Conservation (phyloP, 1,140 invertebrate species). For the Eueides isabella region DNA sequence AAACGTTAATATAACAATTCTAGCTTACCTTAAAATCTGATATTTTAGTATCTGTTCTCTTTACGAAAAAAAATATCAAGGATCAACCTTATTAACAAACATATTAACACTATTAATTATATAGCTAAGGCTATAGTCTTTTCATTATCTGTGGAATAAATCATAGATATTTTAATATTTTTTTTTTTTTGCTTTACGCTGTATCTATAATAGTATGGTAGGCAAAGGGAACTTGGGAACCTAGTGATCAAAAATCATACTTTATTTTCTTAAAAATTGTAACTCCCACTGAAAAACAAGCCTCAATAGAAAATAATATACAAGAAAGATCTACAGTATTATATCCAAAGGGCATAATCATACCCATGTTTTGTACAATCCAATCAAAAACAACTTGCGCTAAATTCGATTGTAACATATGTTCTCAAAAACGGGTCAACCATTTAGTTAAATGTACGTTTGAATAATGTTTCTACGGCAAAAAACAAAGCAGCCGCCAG, state of each 20-base stretch:
- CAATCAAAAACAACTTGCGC: constrained; percentile 10
- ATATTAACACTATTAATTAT: too few species aligned
- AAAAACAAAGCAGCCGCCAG: constrained; percentile 41
- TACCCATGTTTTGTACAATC: background rate
- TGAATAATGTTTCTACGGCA: constrained; percentile 43
- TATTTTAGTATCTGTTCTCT: too few species aligned
- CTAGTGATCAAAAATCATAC: background rate
- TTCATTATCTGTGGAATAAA: too few species aligned
- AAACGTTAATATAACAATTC: too few species aligned
- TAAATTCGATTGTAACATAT: constrained; percentile 8
- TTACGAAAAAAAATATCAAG: too few species aligned
- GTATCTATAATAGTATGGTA: too few species aligned
- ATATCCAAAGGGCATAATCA: background rate
- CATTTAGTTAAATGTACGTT: constrained; percentile 25
- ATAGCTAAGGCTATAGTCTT: too few species aligned
- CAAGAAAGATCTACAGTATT: background rate
- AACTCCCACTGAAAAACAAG: background rate
- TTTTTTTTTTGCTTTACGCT: too few species aligned
- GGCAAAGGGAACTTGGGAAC: too few species aligned
- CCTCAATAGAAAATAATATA: background rate
- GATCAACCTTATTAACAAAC: too few species aligned
- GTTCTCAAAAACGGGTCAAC: constrained; percentile 6
- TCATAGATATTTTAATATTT: too few species aligned
- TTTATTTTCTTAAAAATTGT: background rate
- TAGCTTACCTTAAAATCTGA: too few species aligned